A percentile compares a stretch with the other conserved stretches of the same genome.
phyloP scores from a whole-genome alignment of 2,888 invertebrate genomes.

The Cactoblastis cactorum region DNA sequence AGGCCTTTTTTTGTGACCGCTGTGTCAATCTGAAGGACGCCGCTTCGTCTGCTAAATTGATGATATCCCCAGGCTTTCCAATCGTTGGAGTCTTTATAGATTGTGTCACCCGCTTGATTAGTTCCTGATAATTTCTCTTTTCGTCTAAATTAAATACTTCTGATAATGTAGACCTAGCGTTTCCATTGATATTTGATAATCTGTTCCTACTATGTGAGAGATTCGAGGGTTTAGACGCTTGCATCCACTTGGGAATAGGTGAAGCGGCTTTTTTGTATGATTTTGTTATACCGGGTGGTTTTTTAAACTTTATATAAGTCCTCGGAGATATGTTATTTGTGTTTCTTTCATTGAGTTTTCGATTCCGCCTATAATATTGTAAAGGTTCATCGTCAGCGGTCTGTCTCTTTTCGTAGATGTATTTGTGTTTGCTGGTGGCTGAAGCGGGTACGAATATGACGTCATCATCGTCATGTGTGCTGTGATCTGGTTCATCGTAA shows the following conservation, averaged over 20 bases:
- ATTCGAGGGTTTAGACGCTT: conserved; percentile 42
- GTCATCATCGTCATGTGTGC: conserved; percentile 54
- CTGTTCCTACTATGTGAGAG: conserved; percentile 43
- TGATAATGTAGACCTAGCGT: conserved; percentile 55
- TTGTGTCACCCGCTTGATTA: conserved; percentile 62
- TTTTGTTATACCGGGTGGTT: conserved; percentile 58
- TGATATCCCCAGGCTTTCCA: conserved; percentile 45
- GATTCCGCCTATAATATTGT: conserved; percentile 48
- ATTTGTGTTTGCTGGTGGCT: conserved; percentile 47
- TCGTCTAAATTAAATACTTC: conserved; percentile 79
- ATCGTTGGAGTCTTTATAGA: conserved; percentile 41
- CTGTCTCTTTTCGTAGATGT: conserved; percentile 38
- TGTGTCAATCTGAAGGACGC: conserved; percentile 55
- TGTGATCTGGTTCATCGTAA: conserved; percentile 26
- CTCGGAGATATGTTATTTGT: conserved; percentile 42
- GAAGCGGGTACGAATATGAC: conserved; percentile 58
- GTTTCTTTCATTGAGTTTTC: conserved; percentile 44
- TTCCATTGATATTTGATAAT: conserved; percentile 51
- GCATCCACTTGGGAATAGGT: conserved; percentile 57
- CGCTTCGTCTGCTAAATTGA: conserved; percentile 55
- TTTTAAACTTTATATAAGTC: conserved; percentile 54
- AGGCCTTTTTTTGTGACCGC: conserved; percentile 50
- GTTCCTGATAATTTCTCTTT: conserved; percentile 75
- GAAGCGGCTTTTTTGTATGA: conserved; percentile 51
- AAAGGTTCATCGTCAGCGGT: conserved; percentile 35